Base-by-base conservation (phyloP, 2,113 vertebrate species). In the Leptocoma aspasia region DNA sequence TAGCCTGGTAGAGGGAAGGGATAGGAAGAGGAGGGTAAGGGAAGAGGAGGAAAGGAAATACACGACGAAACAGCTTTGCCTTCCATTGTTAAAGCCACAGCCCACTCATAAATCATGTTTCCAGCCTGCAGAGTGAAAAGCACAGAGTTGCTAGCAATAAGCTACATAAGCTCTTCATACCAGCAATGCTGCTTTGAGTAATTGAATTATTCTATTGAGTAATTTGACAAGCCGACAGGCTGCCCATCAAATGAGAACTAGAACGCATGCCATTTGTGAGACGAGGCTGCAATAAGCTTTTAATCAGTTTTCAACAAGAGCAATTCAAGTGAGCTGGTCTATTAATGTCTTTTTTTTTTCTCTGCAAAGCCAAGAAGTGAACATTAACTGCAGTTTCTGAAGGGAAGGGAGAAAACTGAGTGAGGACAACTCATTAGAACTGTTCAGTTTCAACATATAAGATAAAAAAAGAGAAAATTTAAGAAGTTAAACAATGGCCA, bases 61-160 rank as follows among this genome's bases (percentile, higher is more conserved):
- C n/a, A 84, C 5, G 4, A 53, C 1, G 28, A 44, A 83, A 79
- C 33, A 82, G 84, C 75, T 93, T 93, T 80, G 90, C 84, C 44
- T 82, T 59, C 90, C 75, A 83, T 77, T 91, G 93, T 95, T 96
- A 90, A 95, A 95, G 95, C 33, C 42, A 60, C 92, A 95, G 84
- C 93, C 94, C 90, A 86, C 82, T 69, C 94, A 82, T 57, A 84
- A 87, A 90, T 92, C 75, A 19, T 2, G 44, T 18, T 88, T 78
- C 78, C 66, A 95, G 90, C 66, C 85, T 42, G 82, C 59, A 33
- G 45, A 80, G 50, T n/a, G 42, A 72, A 94, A 80, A 80, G 79
- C 91, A 65, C 28, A 30, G 64, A 57, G 65, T 5, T 0, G 0
- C 84, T 61, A 50, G 91, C 69, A 45, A 41, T 11, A 31, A 94